Evolutionary conservation across 2,113 vertebrate genomes (phyloP).

Genomic region (Herpetotheres cachinnans): DNA sequence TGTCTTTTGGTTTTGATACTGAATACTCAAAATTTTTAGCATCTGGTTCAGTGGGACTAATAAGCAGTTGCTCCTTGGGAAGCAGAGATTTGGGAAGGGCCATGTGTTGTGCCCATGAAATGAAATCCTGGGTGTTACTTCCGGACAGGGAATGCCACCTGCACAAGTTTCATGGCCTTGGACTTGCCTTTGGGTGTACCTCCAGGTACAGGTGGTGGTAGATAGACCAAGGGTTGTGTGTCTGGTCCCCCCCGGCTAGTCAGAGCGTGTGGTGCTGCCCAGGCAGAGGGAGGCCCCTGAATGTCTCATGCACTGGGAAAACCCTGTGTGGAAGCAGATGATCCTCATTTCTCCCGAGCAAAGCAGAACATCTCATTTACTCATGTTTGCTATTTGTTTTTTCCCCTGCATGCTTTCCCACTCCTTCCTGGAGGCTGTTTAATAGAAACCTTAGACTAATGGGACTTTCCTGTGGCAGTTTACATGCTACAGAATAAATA

Average conservation of each 20-base stretch:
- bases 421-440: neutral
- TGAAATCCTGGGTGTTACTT: neutral
- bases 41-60: neutral
- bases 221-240: neutral
- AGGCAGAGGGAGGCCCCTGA: rapidly evolving
- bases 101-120: rapidly evolving
- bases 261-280: neutral
- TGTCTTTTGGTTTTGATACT: neutral
- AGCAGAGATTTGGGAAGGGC: neutral
- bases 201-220: neutral
- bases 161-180: neutral
- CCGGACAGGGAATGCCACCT: neutral
- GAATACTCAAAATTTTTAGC: neutral
- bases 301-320: neutral
- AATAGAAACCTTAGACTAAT: neutral
- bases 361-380: neutral
- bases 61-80: neutral
- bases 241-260: neutral
- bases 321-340: rapidly evolving
- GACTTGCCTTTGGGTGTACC: neutral
- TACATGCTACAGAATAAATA: neutral
- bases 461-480: neutral
- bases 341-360: neutral
- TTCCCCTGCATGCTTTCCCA: neutral
- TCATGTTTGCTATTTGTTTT: neutral